phyloP scores from a whole-genome alignment of 2,888 invertebrate species.

The Syritta pipiens region DNA sequence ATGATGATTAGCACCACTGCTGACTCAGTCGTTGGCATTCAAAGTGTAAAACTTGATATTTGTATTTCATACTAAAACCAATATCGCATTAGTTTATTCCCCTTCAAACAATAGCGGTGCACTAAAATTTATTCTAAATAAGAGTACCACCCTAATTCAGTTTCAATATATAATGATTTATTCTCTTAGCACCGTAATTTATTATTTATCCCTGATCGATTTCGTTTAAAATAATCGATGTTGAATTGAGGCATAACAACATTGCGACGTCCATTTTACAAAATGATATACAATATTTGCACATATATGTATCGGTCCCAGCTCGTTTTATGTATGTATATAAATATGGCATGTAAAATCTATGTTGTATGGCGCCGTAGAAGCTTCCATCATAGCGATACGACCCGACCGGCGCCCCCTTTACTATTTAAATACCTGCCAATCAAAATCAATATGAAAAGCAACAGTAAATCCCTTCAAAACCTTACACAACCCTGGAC shows the following conservation, averaged over 20 bases:
- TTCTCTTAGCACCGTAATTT: slow-evolving; percentile 32
- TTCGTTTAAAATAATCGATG: slow-evolving; percentile 23
- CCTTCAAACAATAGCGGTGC: too few relatives aligned
- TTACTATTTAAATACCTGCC: slow-evolving; percentile 31
- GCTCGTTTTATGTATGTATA: too few relatives aligned
- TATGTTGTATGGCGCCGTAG: not conserved
- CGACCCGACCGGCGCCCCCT: not conserved
- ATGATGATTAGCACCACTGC: too few relatives aligned
- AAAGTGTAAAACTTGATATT: too few relatives aligned
- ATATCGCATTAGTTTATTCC: too few relatives aligned
- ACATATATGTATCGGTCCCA: not conserved
- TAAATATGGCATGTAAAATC: too few relatives aligned
- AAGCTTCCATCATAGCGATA: not conserved
- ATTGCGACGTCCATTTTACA: slow-evolving; percentile 18
- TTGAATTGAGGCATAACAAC: slow-evolving; percentile 17
- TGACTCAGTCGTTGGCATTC: too few relatives aligned
- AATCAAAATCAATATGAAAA: slow-evolving; percentile 36
- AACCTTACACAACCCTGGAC: not conserved
- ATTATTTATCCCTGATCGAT: slow-evolving; percentile 3
- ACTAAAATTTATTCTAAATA: too few relatives aligned
- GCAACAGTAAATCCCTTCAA: slow-evolving; percentile 38
- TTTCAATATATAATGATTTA: slow-evolving; percentile 29
- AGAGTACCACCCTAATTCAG: slow-evolving; percentile 32
- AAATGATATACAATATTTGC: not conserved
- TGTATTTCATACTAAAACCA: too few relatives aligned